Conservation (phyloP, 1,140 invertebrate species). For the Aphelinus certus region DNA sequence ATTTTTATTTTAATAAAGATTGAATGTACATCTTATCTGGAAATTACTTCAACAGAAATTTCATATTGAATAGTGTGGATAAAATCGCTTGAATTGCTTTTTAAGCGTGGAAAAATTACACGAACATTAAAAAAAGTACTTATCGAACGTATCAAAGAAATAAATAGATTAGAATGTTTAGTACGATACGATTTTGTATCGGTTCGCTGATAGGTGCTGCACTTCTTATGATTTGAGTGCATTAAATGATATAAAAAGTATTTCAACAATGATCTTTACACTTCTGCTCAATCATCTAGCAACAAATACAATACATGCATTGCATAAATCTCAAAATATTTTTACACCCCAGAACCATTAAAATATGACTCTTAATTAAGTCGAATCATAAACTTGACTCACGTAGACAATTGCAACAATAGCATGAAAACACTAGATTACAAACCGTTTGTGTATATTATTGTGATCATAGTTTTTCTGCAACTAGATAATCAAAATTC, state of each 20-base stretch:
- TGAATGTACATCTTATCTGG: slow-evolving; percentile 28
- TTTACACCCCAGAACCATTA: not conserved
- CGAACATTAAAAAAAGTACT: not conserved
- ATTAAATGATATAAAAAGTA: slow-evolving; percentile 4
- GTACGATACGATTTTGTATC: not conserved
- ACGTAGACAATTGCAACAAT: no score
- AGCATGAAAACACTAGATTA: slow-evolving; percentile 3
- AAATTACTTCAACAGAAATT: not conserved
- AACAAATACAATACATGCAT: slow-evolving; percentile 28
- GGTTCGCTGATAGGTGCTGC: not conserved
- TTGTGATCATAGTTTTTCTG: slow-evolving; percentile 1
- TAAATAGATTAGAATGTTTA: not conserved
- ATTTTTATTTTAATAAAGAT: slow-evolving; percentile 23
- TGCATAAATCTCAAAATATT: not conserved
- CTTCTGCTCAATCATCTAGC: not conserved
- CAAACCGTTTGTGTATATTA: not conserved
- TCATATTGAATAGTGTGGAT: not conserved
- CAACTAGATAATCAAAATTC: not conserved
- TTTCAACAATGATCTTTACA: slow-evolving; percentile 23
- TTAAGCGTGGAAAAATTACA: no score
- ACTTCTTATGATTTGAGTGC: not conserved
- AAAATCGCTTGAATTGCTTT: not conserved
- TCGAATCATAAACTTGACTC: no score
- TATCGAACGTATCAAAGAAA: not conserved
- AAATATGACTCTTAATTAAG: not conserved